phyloP scores from a whole-genome alignment of 2,113 vertebrate species.

The Bambusicola thoracicus region DNA sequence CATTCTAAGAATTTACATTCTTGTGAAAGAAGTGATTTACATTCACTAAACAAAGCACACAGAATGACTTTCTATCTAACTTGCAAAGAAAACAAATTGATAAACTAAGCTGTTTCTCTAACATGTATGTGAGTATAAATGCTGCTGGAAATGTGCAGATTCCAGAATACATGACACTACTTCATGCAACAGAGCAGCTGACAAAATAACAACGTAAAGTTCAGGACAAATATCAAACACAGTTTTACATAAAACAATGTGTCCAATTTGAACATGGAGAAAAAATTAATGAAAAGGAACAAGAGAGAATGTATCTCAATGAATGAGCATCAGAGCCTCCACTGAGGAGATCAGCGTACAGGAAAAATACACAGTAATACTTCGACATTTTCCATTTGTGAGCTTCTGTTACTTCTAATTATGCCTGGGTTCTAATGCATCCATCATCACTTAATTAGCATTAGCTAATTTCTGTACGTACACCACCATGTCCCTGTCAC shows the following conservation, averaged over 20 bases:
- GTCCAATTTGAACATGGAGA: not conserved
- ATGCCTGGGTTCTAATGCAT: not conserved
- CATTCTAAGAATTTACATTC: not conserved
- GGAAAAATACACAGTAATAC: not conserved
- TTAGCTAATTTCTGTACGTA: not conserved
- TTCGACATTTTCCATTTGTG: not conserved
- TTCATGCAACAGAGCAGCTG: not conserved
- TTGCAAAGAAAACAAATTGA: not conserved
- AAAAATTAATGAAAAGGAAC: not conserved
- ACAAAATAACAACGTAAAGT: not conserved
- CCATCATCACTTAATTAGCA: not conserved
- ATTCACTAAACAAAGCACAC: not conserved
- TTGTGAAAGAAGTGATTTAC: not conserved
- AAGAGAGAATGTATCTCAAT: not conserved
- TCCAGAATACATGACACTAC: not conserved
- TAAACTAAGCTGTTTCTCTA: not conserved
- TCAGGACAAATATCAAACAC: not conserved
- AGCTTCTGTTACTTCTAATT: not conserved
- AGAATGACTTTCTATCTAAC: not conserved
- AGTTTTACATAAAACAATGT: not conserved
- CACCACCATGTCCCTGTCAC: not conserved
- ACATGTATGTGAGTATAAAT: not conserved
- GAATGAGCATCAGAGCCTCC: not conserved
- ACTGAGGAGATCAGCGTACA: accelerated
- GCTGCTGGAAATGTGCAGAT: not conserved